Evolutionary conservation across 2,888 invertebrate genomes (phyloP), one percentile per base, ranked within the genome.

Genomic region (Archaeoteleia sp.): DNA sequence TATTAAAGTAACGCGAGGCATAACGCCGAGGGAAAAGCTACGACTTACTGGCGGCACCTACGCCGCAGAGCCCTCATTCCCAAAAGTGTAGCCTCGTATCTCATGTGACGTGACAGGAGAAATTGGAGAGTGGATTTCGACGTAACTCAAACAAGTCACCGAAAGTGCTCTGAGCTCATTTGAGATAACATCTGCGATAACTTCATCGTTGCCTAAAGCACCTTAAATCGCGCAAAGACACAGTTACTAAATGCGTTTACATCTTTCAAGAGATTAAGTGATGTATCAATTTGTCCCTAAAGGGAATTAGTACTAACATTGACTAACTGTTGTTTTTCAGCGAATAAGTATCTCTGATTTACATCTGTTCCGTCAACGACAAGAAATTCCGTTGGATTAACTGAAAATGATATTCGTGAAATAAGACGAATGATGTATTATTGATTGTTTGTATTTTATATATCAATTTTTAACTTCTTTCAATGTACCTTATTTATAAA

Each of bases 91-190:
- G 48, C 35, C 37, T 32, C 60, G 45, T 55, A 68, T 60, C 60
- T 65, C 55, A 60, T 27, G 57, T 48, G 43, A 54, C 54, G 43
- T 49, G 49, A 46, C 48, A 12, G 45, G 32, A 32, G 58, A 62
- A 62, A 61, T 62, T 40, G 49, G 43, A 48, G 48, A 62, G 67
- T 57, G 54, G 46, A 70, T 68, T 57, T 60, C 54, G 57, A 66
- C 66, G 54, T 63, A 61, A 67, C 55, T 70, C 67, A 63, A 73
- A 70, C 69, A 66, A 73, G 66, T 68, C 51, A 58, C 48, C 39
- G 58, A 57, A 55, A 49, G 32, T 29, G 27, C 53, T 35, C 37
- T 20, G 35, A 57, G 46, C 61, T 62, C 62, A 53, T 62, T 67
- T 49, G n/a, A 58, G 67, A 67, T 67, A 48, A 62, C 58, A 39